These are phyloP conservation scores for Athalia cordata DNA, from an alignment of 2,888 invertebrate species.

Conservation along the genomic window DNA sequence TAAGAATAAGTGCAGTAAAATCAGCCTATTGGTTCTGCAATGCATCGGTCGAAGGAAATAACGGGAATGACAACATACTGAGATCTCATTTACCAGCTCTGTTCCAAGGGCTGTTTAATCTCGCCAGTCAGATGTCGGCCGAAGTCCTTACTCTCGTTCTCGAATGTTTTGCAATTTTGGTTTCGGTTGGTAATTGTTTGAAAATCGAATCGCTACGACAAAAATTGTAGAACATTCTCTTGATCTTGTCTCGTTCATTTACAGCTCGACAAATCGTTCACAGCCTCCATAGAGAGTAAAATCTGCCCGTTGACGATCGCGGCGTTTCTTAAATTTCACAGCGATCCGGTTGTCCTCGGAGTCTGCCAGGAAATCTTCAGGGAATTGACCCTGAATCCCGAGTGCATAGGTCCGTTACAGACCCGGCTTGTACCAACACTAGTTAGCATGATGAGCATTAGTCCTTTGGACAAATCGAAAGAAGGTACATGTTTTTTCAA, in stretches of 20 bases:
- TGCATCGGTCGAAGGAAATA: slow-evolving; percentile 58
- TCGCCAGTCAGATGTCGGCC: slow-evolving; percentile 65
- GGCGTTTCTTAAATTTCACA: slow-evolving; percentile 80
- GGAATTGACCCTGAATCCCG: slow-evolving; percentile 78
- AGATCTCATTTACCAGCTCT: slow-evolving; percentile 65
- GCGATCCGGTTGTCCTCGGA: slow-evolving; percentile 79
- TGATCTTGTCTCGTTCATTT: slow-evolving; percentile 26
- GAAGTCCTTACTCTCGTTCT: slow-evolving; percentile 66
- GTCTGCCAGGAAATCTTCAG: slow-evolving; percentile 80
- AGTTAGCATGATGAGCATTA: slow-evolving; percentile 75
- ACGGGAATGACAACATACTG: slow-evolving; percentile 59
- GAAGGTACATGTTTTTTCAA: slow-evolving; percentile 57
- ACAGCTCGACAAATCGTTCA: slow-evolving; percentile 79
- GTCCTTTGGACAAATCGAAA: slow-evolving; percentile 62
- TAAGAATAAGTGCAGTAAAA: slow-evolving; percentile 76
- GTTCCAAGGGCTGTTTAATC: slow-evolving; percentile 67
- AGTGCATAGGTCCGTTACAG: slow-evolving; percentile 78
- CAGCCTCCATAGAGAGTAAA: slow-evolving; percentile 78
- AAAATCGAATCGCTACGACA: too few relatives aligned
- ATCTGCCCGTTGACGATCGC: slow-evolving; percentile 81
- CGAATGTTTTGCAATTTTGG: slow-evolving; percentile 66
- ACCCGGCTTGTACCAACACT: slow-evolving; percentile 81
- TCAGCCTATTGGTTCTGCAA: slow-evolving; percentile 74
- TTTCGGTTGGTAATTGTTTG: slow-evolving; percentile 54
- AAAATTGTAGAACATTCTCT: not conserved